These are phyloP conservation scores for Colinus virginianus DNA, from an alignment of 2,113 vertebrate genomes.

Conservation along the genomic window DNA sequence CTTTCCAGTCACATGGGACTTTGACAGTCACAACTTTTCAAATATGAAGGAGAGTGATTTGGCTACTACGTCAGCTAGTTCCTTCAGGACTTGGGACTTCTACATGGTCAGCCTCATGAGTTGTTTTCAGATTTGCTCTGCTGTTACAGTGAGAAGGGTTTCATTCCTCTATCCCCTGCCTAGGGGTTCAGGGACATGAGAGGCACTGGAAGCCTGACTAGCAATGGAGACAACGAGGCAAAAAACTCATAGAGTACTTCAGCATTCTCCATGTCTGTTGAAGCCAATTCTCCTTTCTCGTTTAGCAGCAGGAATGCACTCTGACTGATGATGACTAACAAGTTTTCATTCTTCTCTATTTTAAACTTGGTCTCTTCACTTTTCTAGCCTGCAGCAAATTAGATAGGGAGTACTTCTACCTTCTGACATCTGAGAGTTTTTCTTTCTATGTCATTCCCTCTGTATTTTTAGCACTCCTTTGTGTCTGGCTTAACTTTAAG, in stretches of 20 bases:
- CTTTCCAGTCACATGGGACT: too few relatives aligned
- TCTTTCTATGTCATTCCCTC: background rate
- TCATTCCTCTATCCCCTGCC: too few relatives aligned
- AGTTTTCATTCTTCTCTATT: fast-evolving
- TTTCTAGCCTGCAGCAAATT: background rate
- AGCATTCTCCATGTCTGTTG: background rate
- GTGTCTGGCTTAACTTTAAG: background rate
- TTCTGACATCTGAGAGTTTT: background rate
- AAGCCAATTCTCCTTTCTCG: background rate
- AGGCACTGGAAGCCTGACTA: background rate
- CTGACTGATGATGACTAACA: too few relatives aligned
- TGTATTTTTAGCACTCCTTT: background rate
- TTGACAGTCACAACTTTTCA: too few relatives aligned
- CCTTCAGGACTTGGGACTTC: too few relatives aligned
- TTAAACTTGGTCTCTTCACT: background rate
- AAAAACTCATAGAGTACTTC: background rate
- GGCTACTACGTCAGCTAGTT: too few relatives aligned
- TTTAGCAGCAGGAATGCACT: background rate
- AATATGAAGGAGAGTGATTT: too few relatives aligned
- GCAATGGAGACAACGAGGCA: background rate
- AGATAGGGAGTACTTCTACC: background rate
- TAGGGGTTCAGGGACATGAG: too few relatives aligned
- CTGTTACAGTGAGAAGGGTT: too few relatives aligned
- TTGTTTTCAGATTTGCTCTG: too few relatives aligned
- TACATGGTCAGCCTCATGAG: too few relatives aligned